Conservation (phyloP, 2,113 vertebrate genomes). For the Podarcis muralis region DNA sequence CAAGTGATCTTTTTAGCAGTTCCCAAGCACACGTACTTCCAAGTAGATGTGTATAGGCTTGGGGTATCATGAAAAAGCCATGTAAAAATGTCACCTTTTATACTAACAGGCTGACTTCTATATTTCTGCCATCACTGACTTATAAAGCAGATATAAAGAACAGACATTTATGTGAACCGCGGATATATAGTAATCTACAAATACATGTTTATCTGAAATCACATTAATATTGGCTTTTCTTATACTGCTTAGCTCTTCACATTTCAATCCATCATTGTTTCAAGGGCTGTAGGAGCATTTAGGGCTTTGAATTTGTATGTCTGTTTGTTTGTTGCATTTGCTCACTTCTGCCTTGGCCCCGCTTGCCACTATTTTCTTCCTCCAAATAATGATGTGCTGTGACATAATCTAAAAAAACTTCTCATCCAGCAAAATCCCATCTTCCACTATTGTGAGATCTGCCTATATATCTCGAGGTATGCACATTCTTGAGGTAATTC, state of each 20-base stretch:
- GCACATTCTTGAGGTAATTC: neutral
- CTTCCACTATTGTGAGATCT: neutral
- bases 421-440: neutral
- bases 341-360: neutral
- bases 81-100: slow-evolving; percentile 52
- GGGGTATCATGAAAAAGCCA: slow-evolving; percentile 31
- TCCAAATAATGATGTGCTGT: neutral
- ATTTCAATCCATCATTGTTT: neutral
- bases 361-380: neutral
- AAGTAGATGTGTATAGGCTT: slow-evolving; percentile 12
- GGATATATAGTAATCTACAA: neutral
- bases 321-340: neutral
- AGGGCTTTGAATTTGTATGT: neutral
- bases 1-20: slow-evolving; percentile 52
- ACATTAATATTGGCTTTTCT: slow-evolving; percentile 31
- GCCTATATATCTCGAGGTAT: neutral
- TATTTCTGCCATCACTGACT: slow-evolving; percentile 45
- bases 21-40: slow-evolving; percentile 23
- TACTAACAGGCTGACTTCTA: slow-evolving; percentile 23
- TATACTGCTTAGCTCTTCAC: slow-evolving; percentile 8
- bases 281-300: neutral
- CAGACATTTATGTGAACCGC: slow-evolving; percentile 18
- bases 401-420: neutral
- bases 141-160: slow-evolving; percentile 1
- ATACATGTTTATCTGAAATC: neutral